phyloP scores from a whole-genome alignment of 2,113 vertebrate species.

The Plestiodon gilberti region DNA sequence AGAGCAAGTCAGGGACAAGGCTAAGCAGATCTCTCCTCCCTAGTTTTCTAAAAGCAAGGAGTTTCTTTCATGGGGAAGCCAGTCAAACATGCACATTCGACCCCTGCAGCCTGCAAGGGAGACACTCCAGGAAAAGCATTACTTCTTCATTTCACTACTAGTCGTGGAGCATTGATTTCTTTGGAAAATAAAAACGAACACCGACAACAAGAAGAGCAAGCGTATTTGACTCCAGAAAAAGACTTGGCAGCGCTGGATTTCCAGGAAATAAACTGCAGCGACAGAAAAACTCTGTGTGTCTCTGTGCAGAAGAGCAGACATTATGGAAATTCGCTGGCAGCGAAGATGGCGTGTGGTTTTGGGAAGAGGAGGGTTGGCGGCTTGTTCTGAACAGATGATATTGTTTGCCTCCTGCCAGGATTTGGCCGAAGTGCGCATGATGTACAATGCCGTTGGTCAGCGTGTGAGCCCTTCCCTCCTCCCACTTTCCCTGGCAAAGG shows the following conservation, averaged over 20 bases:
- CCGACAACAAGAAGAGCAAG: too few relatives aligned
- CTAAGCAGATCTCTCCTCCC: background rate
- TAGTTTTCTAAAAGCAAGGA: background rate
- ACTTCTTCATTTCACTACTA: background rate
- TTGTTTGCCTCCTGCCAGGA: too few relatives aligned
- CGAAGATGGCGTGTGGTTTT: background rate
- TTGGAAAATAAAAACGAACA: too few relatives aligned
- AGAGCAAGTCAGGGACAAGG: background rate
- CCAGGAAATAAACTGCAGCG: background rate
- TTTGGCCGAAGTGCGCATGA: accelerated
- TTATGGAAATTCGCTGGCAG: background rate
- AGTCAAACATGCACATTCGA: background rate
- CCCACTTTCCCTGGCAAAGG: too few relatives aligned
- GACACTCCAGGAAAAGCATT: background rate
- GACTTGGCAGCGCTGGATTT: background rate
- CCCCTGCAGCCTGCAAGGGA: background rate
- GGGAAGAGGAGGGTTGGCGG: background rate
- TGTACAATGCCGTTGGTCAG: background rate
- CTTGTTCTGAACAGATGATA: background rate
- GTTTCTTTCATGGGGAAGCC: background rate
- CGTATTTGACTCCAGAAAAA: background rate
- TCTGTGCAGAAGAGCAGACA: background rate
- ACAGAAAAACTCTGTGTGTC: background rate
- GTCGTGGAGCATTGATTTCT: background rate
- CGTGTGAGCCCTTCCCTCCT: background rate